Evolutionary conservation across 2,113 vertebrate genomes (phyloP).

Genomic region (Notothenia rossii): DNA sequence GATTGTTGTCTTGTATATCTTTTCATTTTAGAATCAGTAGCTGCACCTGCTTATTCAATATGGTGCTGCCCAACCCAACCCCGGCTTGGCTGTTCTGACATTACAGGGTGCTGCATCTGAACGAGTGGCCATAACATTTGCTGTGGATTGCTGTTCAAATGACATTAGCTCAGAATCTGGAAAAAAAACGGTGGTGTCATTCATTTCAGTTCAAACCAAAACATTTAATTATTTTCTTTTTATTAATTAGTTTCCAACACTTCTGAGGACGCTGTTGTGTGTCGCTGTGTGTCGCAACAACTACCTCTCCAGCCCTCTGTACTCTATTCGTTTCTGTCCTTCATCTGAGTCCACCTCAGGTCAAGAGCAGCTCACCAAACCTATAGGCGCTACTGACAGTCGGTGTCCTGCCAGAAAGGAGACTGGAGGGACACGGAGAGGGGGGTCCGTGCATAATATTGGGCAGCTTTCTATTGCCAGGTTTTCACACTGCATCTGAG

Average conservation of each 20-base stretch:
- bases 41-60: too few relatives aligned
- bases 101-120: not conserved
- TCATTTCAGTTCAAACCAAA: not conserved
- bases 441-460: slow-evolving; percentile 44
- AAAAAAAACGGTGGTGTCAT: not conserved
- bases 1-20: too few relatives aligned
- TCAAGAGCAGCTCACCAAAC: slow-evolving; percentile 60
- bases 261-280: slow-evolving; percentile 25
- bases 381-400: slow-evolving; percentile 68
- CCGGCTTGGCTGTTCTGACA: not conserved
- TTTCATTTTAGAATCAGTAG: too few relatives aligned
- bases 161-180: too few relatives aligned
- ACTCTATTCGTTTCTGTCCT: slow-evolving; percentile 64
- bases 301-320: slow-evolving; percentile 27
- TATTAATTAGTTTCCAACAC: not conserved
- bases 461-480: slow-evolving; percentile 68
- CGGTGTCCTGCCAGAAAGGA: slow-evolving; percentile 66
- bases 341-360: slow-evolving; percentile 63
- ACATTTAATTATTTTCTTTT: too few relatives aligned
- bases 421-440: slow-evolving; percentile 16
- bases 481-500: slow-evolving; percentile 74
- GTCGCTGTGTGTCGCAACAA: slow-evolving; percentile 19
- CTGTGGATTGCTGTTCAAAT: too few relatives aligned
- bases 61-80: not conserved
- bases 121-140: not conserved